These are phyloP conservation scores for Terebella lapidaria DNA, from an alignment of 2,888 invertebrate species.

Conservation along the genomic window DNA sequence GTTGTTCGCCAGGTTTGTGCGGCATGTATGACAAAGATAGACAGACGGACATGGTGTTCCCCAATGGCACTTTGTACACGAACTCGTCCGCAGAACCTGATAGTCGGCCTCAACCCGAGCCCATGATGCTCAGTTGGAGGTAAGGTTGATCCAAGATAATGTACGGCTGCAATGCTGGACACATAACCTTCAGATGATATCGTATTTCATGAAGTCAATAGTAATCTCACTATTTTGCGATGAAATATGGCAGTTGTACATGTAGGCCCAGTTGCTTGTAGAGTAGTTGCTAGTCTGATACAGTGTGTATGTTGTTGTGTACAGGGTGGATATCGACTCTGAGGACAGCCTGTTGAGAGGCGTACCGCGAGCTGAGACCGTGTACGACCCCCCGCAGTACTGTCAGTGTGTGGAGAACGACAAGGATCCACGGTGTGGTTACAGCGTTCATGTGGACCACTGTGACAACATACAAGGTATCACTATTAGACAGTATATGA, in stretches of 20 bases:
- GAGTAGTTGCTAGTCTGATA: too few species aligned
- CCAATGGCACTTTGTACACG: conserved; percentile 20
- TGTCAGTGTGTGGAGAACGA: conserved; percentile 10
- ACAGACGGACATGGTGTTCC: conserved; percentile 28
- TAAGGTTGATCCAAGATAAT: conserved; percentile 16
- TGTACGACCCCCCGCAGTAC: conserved; percentile 1
- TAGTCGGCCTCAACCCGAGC: conserved; percentile 16
- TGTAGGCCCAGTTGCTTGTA: too few species aligned
- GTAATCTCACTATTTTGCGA: too few species aligned
- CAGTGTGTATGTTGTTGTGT: too few species aligned
- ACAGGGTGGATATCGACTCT: conserved; percentile 13
- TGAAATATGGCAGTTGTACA: too few species aligned
- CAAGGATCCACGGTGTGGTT: neutral
- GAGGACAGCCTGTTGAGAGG: conserved; percentile 15
- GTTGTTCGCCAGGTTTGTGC: conserved; percentile 43
- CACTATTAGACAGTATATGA: neutral
- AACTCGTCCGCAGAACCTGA: conserved; percentile 8
- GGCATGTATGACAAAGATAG: conserved; percentile 35
- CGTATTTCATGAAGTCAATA: too few species aligned
- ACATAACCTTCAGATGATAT: too few species aligned
- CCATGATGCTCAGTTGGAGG: conserved; percentile 32
- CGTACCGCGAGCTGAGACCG: neutral
- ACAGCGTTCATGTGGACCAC: conserved; percentile 7
- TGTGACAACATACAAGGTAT: conserved; percentile 19
- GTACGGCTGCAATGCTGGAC: too few species aligned